Conservation (phyloP, 2,888 invertebrate species). For the Boloria euphrosyne region DNA sequence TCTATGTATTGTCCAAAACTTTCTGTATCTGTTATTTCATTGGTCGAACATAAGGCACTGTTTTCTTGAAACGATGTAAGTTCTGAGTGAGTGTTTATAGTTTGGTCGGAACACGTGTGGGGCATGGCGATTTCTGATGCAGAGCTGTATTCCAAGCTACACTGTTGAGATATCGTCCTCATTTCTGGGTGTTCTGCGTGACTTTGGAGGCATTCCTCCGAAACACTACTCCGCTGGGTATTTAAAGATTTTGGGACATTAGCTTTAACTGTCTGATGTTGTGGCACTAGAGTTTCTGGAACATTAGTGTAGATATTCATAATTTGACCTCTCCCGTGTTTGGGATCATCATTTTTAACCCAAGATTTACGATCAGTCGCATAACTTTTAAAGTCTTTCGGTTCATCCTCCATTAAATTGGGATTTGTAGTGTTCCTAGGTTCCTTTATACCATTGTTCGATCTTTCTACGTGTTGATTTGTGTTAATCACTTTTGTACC, state of each 20-base stretch:
- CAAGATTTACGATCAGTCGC: constrained; percentile 67
- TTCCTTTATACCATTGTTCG: constrained; percentile 80
- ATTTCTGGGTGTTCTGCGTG: constrained; percentile 77
- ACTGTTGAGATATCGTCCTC: constrained; percentile 87
- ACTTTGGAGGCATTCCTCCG: constrained; percentile 73
- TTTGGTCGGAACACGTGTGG: constrained; percentile 78
- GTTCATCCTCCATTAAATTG: constrained; percentile 85
- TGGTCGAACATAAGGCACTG: constrained; percentile 75
- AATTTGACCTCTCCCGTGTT: constrained; percentile 63
- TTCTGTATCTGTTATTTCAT: constrained; percentile 78
- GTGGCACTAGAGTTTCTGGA: constrained; percentile 83
- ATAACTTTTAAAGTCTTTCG: constrained; percentile 79
- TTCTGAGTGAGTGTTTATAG: constrained; percentile 76
- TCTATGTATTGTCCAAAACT: constrained; percentile 79
- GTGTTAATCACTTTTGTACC: constrained; percentile 91
- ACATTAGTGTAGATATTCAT: constrained; percentile 86
- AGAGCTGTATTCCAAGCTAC: constrained; percentile 87
- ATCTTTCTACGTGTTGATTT: constrained; percentile 87
- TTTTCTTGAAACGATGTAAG: constrained; percentile 75
- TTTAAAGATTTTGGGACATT: constrained; percentile 60
- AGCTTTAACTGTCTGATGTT: constrained; percentile 80
- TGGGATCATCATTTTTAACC: constrained; percentile 66
- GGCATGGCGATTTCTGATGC: constrained; percentile 81
- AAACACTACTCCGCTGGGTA: constrained; percentile 68
- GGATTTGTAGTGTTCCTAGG: constrained; percentile 82